Evolutionary conservation across 2,888 invertebrate genomes (phyloP), one percentile per base, ranked within the genome.

Genomic region (Eudasyphora cyanicolor): DNA sequence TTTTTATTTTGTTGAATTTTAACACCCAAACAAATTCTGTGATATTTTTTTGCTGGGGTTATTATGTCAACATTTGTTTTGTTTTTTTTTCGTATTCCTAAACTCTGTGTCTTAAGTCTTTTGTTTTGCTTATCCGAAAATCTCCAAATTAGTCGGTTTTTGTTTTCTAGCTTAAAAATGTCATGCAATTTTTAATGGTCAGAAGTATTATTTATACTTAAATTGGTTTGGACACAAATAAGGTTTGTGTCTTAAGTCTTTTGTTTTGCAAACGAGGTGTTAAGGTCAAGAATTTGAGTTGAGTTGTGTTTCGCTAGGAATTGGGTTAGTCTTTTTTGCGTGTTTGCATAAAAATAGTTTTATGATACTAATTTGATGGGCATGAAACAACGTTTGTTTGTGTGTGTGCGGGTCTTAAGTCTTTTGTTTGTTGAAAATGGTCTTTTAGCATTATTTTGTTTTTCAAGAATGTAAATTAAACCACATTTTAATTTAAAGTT

Each of bases 181-280:
- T n/a, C n/a, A n/a, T n/a, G n/a, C n/a, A n/a, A n/a, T n/a, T n/a
- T n/a, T n/a, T n/a, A n/a, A n/a, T n/a, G n/a, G n/a, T n/a, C n/a
- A n/a, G n/a, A n/a, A n/a, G n/a, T n/a, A n/a, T n/a, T n/a, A n/a
- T n/a, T n/a, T n/a, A n/a, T n/a, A n/a, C n/a, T n/a, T n/a, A n/a
- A n/a, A n/a, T n/a, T n/a, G n/a, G n/a, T n/a, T n/a, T n/a, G n/a
- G n/a, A n/a, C n/a, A n/a, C n/a, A n/a, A n/a, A 49, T 49, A 3
- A 57, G n/a, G 57, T n/a, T 42, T 29, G 38, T 42, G 42, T 67
- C 71, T 76, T 73, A 69, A 81, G 71, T 81, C 70, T 81, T 76
- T 81, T 64, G 76, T 75, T 64, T 64, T 17, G 2, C 3, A 2
- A 29, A 24, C 8, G n/a, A 17, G 1, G 14, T 38, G 4, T 67